Evolutionary conservation across 2,113 vertebrate genomes (phyloP), one percentile per base, ranked within the genome.

Genomic region (Nymphicus hollandicus): DNA sequence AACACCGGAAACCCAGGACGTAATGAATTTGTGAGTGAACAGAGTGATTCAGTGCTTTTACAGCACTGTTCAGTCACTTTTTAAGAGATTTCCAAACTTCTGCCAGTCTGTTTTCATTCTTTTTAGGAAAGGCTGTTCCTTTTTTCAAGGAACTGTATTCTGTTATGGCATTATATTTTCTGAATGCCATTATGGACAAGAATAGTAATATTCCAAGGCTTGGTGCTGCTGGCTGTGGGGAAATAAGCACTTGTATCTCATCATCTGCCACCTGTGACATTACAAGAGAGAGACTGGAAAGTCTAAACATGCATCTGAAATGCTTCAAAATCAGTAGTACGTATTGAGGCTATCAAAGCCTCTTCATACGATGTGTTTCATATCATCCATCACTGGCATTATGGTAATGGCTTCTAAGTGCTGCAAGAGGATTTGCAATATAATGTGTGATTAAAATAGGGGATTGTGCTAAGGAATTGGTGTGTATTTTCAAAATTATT

Each of bases 401-500:
- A 77, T 6, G 28, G 46, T 47, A 81, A 84, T 79, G 83, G 43
- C 66, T 96, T 83, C 86, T 80, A 80, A 93, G 86, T 61, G 46
- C 65, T 95, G 94, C 91, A 91, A 73, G 47, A 95, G 94, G 85
- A 86, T 96, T 98, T 97, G 91, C 91, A 91, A 86, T 96, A 95
- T 60, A 43, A 60, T 74, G 33, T 88, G 88, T 91, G 92, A 97
- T 97, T 98, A 97, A 97, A 97, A 94, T 82, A 80, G 61, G 73
- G 70, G 63, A 96, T 97, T 66, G 71, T 83, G 80, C n/a, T 76
- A 58, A 91, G 89, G 91, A 66, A 95, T 93, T 94, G 76, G 89
- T 98, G 96, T 83, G 94, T 96, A 91, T 93, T 96, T 93, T 96
- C 81, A 97, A 97, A 98, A 95, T 96, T 97, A 97, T 97, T 97